These are phyloP conservation scores for Grus americana DNA, from an alignment of 2,113 vertebrate species.

Conservation along the genomic window DNA sequence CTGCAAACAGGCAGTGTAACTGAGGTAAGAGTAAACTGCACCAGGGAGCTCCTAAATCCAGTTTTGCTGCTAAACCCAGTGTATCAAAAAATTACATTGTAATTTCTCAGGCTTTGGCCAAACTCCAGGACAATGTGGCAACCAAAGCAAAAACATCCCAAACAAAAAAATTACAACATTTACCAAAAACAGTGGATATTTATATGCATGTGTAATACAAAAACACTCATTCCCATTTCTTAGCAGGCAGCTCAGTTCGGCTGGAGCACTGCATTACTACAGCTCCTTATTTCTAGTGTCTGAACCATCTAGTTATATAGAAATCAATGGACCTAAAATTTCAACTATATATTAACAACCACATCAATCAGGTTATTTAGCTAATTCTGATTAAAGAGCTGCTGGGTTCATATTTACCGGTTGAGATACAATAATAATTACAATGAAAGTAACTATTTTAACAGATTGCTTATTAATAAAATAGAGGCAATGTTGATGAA, in stretches of 20 bases:
- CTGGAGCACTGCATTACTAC: background rate
- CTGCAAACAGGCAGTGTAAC: background rate
- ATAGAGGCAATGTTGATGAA: background rate
- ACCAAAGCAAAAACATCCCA: background rate
- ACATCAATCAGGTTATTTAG: background rate
- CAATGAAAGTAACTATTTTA: background rate
- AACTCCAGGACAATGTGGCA: background rate
- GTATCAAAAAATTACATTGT: background rate
- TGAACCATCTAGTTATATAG: background rate
- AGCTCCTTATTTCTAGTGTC: background rate
- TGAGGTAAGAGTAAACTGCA: background rate
- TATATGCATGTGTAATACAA: background rate
- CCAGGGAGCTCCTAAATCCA: background rate
- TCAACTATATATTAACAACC: background rate
- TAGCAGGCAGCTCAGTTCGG: background rate
- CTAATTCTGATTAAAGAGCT: background rate
- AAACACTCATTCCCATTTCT: background rate
- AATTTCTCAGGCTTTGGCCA: background rate
- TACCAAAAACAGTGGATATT: background rate
- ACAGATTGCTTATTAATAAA: background rate
- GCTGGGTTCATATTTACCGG: background rate
- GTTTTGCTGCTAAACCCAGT: background rate
- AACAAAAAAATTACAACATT: background rate
- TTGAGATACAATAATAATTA: background rate
- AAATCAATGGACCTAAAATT: background rate